Percentiles rank a stretch among this genome's conserved stretches.
Evolutionary conservation across 2,797 vertebrate species (phyloP).

Genomic region (Setipinna tenuifilis): DNA sequence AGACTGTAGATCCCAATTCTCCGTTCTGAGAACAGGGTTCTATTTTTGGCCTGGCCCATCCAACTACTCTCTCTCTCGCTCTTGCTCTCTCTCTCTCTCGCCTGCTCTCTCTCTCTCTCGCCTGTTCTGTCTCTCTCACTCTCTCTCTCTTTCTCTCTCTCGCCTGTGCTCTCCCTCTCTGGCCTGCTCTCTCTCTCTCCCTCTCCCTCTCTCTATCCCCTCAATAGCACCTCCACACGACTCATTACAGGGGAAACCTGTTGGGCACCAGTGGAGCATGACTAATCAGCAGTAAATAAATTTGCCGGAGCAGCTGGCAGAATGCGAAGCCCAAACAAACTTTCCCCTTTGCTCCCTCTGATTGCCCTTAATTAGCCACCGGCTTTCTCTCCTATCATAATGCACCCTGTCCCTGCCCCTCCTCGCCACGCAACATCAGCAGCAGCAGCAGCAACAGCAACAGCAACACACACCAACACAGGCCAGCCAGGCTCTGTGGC

Average conservation of each 20-base stretch:
- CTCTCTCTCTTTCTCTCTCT: not conserved
- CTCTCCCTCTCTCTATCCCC: not conserved
- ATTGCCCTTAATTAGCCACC: constrained; percentile 4
- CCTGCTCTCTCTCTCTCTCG: too few relatives aligned
- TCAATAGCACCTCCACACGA: constrained; percentile 1
- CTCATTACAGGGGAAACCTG: constrained; percentile 20
- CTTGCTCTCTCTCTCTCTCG: too few relatives aligned
- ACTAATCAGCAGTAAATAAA: constrained; percentile 25
- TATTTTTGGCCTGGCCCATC: constrained; percentile 3
- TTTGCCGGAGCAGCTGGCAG: constrained; percentile 20
- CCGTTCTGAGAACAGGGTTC: not conserved
- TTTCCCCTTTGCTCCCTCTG: constrained; percentile 20
- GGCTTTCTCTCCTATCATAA: not conserved
- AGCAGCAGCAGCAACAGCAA: too few relatives aligned
- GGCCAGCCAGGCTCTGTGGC: too few relatives aligned
- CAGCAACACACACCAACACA: not conserved
- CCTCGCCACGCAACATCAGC: not conserved
- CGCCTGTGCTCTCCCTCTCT: too few relatives aligned
- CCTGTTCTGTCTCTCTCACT: not conserved
- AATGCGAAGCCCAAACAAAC: constrained; percentile 19
- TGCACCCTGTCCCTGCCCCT: not conserved
- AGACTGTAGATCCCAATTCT: not conserved
- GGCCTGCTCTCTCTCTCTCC: not conserved
- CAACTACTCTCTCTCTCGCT: not conserved
- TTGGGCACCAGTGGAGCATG: constrained; percentile 20